Evolutionary conservation across 2,113 vertebrate genomes (phyloP), one percentile per base, ranked within the genome.

Genomic region (Indicator maculatus): DNA sequence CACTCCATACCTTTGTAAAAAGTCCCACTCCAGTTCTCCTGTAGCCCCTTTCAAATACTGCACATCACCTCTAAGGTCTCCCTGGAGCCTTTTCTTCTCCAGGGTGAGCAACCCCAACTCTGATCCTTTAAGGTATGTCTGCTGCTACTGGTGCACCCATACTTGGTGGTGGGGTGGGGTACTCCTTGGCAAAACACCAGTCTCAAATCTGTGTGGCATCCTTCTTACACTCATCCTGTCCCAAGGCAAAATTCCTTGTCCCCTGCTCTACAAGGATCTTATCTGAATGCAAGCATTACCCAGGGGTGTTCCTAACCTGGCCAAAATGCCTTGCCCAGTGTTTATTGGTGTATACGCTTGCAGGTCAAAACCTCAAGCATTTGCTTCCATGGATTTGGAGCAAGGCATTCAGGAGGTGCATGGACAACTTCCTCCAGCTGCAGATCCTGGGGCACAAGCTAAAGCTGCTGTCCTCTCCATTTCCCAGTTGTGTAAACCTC

Each of bases 261-360:
- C 13, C 11, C 15, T 61, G 6, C 23, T 70, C 19, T 61, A 18
- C 7, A 77, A 66, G 30, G 23, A 17, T 24, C 39, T 61, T 36
- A 21, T 76, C 23, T 58, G 20, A 47, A 23, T 41, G 38, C 12
- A 75, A 36, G 28, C 18, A 7, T 78, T 58, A 58, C 6, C 6
- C 36, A 27, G 11, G 44, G 30, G 5, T 73, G 59, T 30, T 83
- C 6, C 4, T 66, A 86, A 45, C 20, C 27, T 30, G 8, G 50
- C 39, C 20, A 50, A 28, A 38, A 75, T 30, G 10, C 31, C 16
- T 28, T 88, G 15, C 7, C 41, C 8, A 16, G 28, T 47, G 64
- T 33, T 81, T 69, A 0, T 0, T 23, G 18, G 28, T 76, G 36
- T 41, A 36, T 41, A 8, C 16, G 10, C 5, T 12, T 8, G 12